These are phyloP conservation scores for Rhodeus uyekii DNA, from an alignment of 2,797 vertebrate genomes.

Conservation along the genomic window DNA sequence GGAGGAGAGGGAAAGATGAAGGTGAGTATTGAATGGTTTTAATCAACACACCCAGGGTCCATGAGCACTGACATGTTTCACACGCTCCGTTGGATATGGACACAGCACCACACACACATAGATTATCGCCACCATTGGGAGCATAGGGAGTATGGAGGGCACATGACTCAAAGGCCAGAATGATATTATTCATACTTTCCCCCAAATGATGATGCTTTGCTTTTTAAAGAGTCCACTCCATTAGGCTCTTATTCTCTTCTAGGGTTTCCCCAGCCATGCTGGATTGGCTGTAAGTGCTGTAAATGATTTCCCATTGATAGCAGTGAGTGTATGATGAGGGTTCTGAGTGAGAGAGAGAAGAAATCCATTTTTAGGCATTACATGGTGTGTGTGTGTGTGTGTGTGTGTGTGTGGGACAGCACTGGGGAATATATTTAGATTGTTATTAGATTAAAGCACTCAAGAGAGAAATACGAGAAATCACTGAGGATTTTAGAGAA, in stretches of 20 bases:
- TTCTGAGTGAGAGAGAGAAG: not conserved
- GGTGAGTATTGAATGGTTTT: conserved; percentile 46
- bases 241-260: conserved; percentile 48
- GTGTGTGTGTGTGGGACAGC: not conserved
- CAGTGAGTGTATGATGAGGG: not conserved
- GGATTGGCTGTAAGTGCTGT: not conserved
- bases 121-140: conserved; percentile 13
- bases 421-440: not conserved
- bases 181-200: conserved; percentile 15
- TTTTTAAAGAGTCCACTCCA: conserved; percentile 50
- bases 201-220: conserved; percentile 46
- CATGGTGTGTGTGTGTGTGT: conserved; percentile 3
- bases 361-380: conserved; percentile 4
- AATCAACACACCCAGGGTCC: conserved; percentile 36
- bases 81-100: conserved; percentile 5
- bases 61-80: conserved; percentile 26
- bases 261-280: conserved; percentile 30
- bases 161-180: conserved; percentile 13
- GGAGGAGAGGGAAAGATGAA: conserved; percentile 7
- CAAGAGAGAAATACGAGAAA: not conserved
- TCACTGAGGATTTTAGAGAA: not conserved
- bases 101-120: conserved; percentile 29
- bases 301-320: conserved; percentile 14
- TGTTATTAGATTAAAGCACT: conserved; percentile 23
- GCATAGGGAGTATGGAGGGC: conserved; percentile 16